Evolutionary conservation across 1,140 invertebrate species (phyloP).

Genomic region (Planococcus citri): DNA sequence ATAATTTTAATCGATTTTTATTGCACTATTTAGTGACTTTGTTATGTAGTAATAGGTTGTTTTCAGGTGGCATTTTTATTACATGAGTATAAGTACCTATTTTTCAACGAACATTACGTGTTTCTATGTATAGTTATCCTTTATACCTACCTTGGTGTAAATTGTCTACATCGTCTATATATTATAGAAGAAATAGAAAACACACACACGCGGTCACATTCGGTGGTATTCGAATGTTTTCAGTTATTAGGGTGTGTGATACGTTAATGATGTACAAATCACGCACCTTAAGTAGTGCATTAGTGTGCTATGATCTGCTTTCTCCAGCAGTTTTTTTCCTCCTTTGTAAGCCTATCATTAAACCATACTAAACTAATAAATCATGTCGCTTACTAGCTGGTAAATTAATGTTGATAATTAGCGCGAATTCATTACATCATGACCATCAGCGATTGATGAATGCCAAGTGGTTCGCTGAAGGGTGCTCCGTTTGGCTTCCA

Average conservation of each 20-base stretch:
- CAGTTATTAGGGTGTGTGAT: not conserved
- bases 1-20: not conserved
- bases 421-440: not conserved
- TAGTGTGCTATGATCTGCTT: not conserved
- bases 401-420: constrained; percentile 4
- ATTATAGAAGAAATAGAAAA: too few relatives aligned
- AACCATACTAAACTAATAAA: not conserved
- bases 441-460: not conserved
- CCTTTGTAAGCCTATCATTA: not conserved
- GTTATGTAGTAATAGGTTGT: not conserved
- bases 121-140: too few relatives aligned
- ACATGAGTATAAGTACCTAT: too few relatives aligned
- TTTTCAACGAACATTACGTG: too few relatives aligned
- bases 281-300: too few relatives aligned
- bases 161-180: too few relatives aligned
- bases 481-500: not conserved
- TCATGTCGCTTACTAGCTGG: not conserved
- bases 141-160: too few relatives aligned
- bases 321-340: not conserved
- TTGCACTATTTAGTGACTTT: not conserved
- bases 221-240: not conserved
- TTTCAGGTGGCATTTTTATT: too few relatives aligned
- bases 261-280: not conserved
- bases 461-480: not conserved
- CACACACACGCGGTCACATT: too few relatives aligned